phyloP scores from a whole-genome alignment of 2,888 invertebrate genomes.

The Argynnis bischoffii region DNA sequence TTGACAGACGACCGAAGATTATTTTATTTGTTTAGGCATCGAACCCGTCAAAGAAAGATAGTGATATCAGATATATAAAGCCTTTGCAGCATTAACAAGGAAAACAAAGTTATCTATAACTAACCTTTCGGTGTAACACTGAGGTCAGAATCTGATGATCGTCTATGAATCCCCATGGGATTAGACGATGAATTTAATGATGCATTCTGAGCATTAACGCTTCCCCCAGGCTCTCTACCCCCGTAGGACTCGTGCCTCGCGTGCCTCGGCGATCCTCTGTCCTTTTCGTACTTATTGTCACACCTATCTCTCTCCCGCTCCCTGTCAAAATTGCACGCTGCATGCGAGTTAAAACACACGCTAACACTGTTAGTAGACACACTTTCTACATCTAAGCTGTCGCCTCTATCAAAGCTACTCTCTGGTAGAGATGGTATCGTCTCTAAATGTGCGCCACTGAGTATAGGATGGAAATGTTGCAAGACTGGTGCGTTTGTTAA shows the following conservation, averaged over 20 bases:
- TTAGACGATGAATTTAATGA: slow-evolving; percentile 75
- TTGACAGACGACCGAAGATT: no score
- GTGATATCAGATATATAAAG: no score
- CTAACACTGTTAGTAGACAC: slow-evolving; percentile 70
- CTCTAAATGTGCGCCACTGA: slow-evolving; percentile 65
- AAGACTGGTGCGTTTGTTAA: slow-evolving; percentile 58
- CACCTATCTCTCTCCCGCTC: slow-evolving; percentile 63
- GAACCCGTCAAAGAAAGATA: no score
- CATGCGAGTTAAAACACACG: slow-evolving; percentile 82
- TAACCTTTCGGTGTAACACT: slow-evolving; percentile 96
- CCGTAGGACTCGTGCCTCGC: slow-evolving; percentile 82
- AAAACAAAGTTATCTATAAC: slow-evolving; percentile 23
- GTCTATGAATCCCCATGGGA: slow-evolving; percentile 84
- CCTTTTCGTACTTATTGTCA: slow-evolving; percentile 53
- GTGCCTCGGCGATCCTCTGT: slow-evolving; percentile 73
- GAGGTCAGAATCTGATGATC: slow-evolving; percentile 96
- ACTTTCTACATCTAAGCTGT: slow-evolving; percentile 64
- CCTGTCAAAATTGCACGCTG: slow-evolving; percentile 78
- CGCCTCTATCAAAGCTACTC: slow-evolving; percentile 59
- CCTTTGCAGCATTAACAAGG: no score
- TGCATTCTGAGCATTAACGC: slow-evolving; percentile 57
- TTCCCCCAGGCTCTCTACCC: slow-evolving; percentile 63
- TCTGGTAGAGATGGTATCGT: slow-evolving; percentile 75
- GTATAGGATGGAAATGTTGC: slow-evolving; percentile 67
- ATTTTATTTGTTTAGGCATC: no score